Conservation (phyloP, 2,797 vertebrate species). For the Halcyon badia region DNA sequence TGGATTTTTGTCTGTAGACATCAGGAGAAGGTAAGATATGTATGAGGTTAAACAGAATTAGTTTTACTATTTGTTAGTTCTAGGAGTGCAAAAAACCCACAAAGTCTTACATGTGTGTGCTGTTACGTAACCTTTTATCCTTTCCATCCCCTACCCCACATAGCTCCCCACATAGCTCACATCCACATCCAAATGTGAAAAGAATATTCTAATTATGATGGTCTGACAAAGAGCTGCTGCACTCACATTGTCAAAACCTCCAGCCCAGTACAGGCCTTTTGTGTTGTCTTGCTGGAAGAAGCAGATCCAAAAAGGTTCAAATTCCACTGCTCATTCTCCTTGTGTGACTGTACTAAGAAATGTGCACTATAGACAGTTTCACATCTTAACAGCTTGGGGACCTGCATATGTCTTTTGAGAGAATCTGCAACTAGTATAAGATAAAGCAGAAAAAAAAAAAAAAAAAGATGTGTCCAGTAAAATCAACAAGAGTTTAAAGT, state of each 20-base stretch:
- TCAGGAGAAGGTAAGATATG: neutral
- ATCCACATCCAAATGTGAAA: neutral
- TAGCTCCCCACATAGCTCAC: neutral
- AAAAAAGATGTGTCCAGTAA: neutral
- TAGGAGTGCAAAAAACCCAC: neutral
- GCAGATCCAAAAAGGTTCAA: conserved; percentile 7
- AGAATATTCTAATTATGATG: neutral
- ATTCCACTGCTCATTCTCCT: conserved; percentile 13
- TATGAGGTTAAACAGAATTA: neutral
- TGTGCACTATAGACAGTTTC: neutral
- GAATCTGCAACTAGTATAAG: neutral
- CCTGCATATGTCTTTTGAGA: neutral
- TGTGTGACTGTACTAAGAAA: neutral
- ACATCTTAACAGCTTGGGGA: neutral
- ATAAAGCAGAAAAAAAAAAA: neutral
- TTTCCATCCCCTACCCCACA: accelerated
- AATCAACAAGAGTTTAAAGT: neutral
- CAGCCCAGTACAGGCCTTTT: neutral
- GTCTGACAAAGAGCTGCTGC: neutral
- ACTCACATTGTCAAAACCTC: neutral
- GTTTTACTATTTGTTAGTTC: neutral
- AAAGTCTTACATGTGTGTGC: neutral
- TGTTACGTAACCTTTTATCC: neutral
- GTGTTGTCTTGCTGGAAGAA: neutral
- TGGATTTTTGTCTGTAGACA: neutral